Base-by-base conservation (phyloP, 2,888 invertebrate genomes). In the Laothoe populi region DNA sequence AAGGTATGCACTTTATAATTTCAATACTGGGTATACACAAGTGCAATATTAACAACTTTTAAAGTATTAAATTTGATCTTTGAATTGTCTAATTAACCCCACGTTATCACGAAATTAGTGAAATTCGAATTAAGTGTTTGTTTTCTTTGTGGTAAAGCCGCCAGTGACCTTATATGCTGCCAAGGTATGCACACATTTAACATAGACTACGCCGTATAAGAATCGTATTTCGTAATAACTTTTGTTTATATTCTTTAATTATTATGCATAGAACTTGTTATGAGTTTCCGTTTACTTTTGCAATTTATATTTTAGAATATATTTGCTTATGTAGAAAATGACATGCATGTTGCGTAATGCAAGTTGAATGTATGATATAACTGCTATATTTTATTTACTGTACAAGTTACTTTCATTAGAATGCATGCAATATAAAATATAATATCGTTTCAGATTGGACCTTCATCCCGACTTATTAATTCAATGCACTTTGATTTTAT, bases 1-100 rank as follows among this genome's bases (percentile, higher is more conserved):
- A 99, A 95, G 98, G 98, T 98, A 94, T 93, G 13, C 10, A 46
- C 42, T 53, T 57, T n/a, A 3, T 24, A 57, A 23, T n/a, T n/a
- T n/a, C n/a, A n/a, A n/a, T n/a, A n/a, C n/a, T n/a, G n/a, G n/a
- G n/a, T n/a, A n/a, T n/a, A 57, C 11, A 16, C 16, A 8, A 21
- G 35, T 38, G n/a, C n/a, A 40, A 26, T 16, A 49, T 24, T 26
- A 26, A 26, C 26, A 26, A n/a, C 8, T 26, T 26, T 49, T n/a
- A 26, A n/a, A n/a, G 5, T 7, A 24, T 0, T 44, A 44, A 21
- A 44, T 4, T 31, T 26, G 8, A 24, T 16, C 19, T 38, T 24
- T 38, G 4, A 24, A 13, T 23, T 45, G 31, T 24, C 10, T 40
- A 4, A 23, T 21, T 60, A 13, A 26, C 24, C 24, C 40, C 4